phyloP scores from a whole-genome alignment of 2,888 invertebrate genomes.

The Endotricha flammealis region DNA sequence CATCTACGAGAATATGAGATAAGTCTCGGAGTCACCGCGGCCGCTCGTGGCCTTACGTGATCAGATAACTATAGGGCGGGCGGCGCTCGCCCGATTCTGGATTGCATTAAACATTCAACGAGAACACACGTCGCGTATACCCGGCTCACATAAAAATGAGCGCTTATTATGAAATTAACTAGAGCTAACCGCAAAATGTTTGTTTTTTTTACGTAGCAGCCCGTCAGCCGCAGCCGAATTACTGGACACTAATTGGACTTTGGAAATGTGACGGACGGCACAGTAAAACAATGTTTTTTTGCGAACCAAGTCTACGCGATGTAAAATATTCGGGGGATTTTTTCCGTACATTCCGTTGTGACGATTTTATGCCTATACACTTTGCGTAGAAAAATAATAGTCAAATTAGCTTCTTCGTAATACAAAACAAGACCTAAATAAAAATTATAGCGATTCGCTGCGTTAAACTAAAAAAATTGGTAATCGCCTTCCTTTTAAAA shows the following conservation, averaged over 20 bases:
- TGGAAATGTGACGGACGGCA: conserved; percentile 71
- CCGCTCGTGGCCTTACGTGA: conserved; percentile 34
- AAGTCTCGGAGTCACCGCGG: conserved; percentile 42
- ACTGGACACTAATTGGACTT: conserved; percentile 75
- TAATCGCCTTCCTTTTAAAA: too few relatives aligned
- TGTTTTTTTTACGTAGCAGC: conserved; percentile 58
- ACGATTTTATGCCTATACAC: too few relatives aligned
- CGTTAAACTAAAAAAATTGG: too few relatives aligned
- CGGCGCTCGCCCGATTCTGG: conserved; percentile 46
- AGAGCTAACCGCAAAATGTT: conserved; percentile 53
- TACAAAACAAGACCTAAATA: too few relatives aligned
- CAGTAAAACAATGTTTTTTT: conserved; percentile 50
- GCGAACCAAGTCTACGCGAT: conserved; percentile 25
- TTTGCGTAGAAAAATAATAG: too few relatives aligned
- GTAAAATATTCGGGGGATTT: conserved; percentile 36
- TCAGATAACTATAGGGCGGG: conserved; percentile 38
- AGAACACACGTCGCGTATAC: conserved; percentile 48
- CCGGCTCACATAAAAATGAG: conserved; percentile 72
- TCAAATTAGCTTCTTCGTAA: too few relatives aligned
- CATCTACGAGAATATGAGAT: conserved; percentile 63
- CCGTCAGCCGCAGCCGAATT: conserved; percentile 71
- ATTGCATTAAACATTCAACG: conserved; percentile 69
- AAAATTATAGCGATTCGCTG: too few relatives aligned
- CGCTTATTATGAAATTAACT: conserved; percentile 75
- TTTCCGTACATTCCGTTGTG: too few relatives aligned